Percentiles rank a stretch among this genome's conserved stretches.
Evolutionary conservation across 2,797 vertebrate species (phyloP).

Genomic region (Girardinus metallicus): DNA sequence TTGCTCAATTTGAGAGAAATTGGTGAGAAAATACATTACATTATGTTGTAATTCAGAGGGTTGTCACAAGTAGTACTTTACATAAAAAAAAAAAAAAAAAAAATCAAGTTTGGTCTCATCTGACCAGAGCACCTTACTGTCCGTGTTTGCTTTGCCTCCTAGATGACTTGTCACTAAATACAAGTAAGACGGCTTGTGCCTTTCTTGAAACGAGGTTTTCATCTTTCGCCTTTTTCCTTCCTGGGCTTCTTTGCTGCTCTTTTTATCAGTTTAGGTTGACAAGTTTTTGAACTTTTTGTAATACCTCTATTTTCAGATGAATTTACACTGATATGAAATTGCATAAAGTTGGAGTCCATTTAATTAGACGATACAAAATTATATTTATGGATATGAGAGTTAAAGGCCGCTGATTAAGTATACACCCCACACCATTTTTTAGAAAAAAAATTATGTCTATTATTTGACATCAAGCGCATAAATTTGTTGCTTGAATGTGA

Average conservation of each 20-base stretch:
- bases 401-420: background rate
- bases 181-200: background rate
- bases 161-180: background rate
- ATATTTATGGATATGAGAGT: background rate
- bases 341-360: background rate
- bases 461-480: background rate
- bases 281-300: background rate
- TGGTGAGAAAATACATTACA: too few species aligned
- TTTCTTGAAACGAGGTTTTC: background rate
- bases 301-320: background rate
- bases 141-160: background rate
- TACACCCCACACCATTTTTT: background rate
- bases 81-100: background rate
- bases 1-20: too few species aligned
- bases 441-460: background rate
- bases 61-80: background rate
- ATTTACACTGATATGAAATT: background rate
- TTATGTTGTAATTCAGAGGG: background rate
- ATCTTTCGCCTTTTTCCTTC: background rate
- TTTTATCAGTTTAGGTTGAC: background rate
- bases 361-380: background rate
- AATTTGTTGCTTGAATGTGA: background rate
- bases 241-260: background rate
- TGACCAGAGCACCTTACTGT: background rate
- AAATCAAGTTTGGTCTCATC: background rate